phyloP scores from a whole-genome alignment of 2,797 vertebrate species.

The Oceanodroma leucorhoa region DNA sequence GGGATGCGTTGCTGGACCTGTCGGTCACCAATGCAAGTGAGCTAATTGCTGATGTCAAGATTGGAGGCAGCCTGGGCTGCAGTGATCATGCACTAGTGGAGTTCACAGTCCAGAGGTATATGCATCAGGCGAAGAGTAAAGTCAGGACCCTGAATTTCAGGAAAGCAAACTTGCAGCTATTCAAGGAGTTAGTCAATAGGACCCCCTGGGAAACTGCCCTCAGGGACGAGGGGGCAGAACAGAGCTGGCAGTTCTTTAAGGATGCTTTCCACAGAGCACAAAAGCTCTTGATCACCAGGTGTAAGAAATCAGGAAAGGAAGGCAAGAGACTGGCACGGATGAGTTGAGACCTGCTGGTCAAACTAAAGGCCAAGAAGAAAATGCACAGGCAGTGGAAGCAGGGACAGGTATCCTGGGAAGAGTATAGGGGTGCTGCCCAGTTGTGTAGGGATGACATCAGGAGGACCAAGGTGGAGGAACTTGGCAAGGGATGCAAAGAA shows the following conservation, averaged over 20 bases:
- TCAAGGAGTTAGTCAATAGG: background rate
- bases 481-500: background rate
- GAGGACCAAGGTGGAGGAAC: background rate
- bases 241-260: background rate
- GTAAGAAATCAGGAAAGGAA: background rate
- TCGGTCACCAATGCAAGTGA: background rate
- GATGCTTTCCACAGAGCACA: background rate
- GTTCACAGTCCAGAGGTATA: background rate
- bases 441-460: background rate
- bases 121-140: background rate
- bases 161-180: background rate
- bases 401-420: background rate
- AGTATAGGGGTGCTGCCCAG: rapidly evolving
- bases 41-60: rapidly evolving
- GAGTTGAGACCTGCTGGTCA: background rate
- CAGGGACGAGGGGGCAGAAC: background rate
- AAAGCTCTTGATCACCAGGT: background rate
- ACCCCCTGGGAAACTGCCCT: rapidly evolving
- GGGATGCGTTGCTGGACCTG: background rate
- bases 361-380: background rate
- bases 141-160: background rate
- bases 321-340: background rate
- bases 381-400: background rate
- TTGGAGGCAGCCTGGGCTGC: background rate
- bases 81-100: background rate